Base-by-base conservation (phyloP, 1,140 invertebrate genomes). In the Phortica variegata region DNA sequence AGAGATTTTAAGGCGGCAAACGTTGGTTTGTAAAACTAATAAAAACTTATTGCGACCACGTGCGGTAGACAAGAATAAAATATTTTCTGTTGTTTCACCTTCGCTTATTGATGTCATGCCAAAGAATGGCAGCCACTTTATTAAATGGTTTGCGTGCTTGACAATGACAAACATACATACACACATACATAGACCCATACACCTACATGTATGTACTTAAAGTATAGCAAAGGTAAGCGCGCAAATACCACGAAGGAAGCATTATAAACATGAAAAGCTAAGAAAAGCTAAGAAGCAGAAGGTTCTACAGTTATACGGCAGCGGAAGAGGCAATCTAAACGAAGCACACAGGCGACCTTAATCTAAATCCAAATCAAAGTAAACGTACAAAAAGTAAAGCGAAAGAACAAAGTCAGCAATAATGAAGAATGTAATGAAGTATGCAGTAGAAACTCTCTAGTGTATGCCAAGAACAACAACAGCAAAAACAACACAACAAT, bases 281-380 rank as follows among this genome's bases (percentile, higher is more conserved):
- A 26, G 23, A n/a, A 29, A 23, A 41, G 43, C 32, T 49, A 54
- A 47, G 48, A 60, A 52, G 54, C 41, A 52, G 51, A 45, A 60
- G 56, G n/a, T n/a, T n/a, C n/a, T n/a, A n/a, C 53, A 66, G 61
- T 66, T 66, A 66, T 59, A 59, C 66, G 52, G 56, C 49, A 60
- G 59, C 53, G 60, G 62, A 66, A 65, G 47, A 66, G 57, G 60
- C 63, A 68, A 66, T 66, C 59, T 58, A 60, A 65, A 53, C 58
- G 61, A 65, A 48, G 54, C 52, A 43, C 44, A 52, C 23, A 54
- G 52, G 52, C 47, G n/a, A n/a, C n/a, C n/a, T 59, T 60, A 66
- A 56, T 55, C 61, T 58, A 61, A 65, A 65, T 65, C 61, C 61
- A 62, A 65, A 65, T 65, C 61, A 65, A 52, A 61, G 49, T 61